These are phyloP conservation scores for Ivindomyrus marchei DNA, from an alignment of 2,113 vertebrate species.

Conservation along the genomic window DNA sequence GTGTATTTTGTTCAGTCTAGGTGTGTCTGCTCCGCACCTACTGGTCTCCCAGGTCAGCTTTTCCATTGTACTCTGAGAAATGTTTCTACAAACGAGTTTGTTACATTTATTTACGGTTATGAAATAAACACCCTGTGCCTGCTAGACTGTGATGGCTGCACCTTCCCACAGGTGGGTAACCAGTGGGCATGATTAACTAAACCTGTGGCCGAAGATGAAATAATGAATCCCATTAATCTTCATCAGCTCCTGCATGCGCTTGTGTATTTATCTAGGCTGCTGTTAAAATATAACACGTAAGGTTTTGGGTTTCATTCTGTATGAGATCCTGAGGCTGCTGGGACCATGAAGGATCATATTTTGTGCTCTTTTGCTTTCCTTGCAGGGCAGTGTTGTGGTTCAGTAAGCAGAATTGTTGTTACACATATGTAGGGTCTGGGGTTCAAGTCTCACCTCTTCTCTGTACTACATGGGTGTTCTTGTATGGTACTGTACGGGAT, in stretches of 20 bases:
- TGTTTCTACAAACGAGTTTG: not conserved
- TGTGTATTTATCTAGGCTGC: not conserved
- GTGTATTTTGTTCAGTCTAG: constrained; percentile 30
- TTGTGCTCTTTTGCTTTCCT: not conserved
- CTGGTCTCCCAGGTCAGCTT: not conserved
- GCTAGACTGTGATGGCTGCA: not conserved
- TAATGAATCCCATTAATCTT: constrained; percentile 2
- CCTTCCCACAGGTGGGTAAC: not conserved
- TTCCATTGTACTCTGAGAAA: not conserved
- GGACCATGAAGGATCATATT: not conserved
- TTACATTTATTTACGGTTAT: constrained; percentile 23
- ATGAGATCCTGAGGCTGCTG: not conserved
- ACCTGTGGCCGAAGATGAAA: not conserved
- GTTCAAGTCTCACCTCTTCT: not conserved
- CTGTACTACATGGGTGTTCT: not conserved
- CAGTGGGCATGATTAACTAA: not conserved
- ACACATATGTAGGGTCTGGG: not conserved
- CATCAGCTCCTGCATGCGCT: constrained; percentile 21
- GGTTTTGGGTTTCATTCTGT: not conserved
- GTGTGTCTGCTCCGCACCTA: constrained; percentile 48
- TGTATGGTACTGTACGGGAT: not conserved
- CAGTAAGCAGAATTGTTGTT: not conserved
- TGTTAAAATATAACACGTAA: not conserved
- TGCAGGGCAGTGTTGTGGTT: not conserved
- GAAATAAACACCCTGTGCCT: constrained; percentile 51